Evolutionary conservation across 1,140 invertebrate species (phyloP).

Genomic region (Ganaspis sp.): DNA sequence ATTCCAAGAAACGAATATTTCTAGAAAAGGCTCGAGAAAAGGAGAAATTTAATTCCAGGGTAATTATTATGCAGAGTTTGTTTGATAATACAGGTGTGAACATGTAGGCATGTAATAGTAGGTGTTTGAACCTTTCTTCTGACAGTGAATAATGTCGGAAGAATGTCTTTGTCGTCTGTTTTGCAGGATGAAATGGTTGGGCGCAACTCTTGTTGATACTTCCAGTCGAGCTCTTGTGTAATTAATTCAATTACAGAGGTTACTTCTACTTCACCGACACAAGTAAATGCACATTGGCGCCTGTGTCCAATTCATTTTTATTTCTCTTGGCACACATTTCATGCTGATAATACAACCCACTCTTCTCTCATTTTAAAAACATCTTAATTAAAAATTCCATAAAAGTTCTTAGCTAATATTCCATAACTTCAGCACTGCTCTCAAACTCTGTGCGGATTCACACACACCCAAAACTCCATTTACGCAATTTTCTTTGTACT

Average conservation of each 20-base stretch:
- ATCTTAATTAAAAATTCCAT: background rate
- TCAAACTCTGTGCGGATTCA: too few relatives aligned
- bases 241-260: conserved; percentile 14
- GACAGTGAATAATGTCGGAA: conserved; percentile 49
- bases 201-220: conserved; percentile 19
- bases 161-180: conserved; percentile 52
- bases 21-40: background rate
- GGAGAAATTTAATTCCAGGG: background rate
- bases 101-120: conserved; percentile 6
- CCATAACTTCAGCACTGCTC: too few relatives aligned
- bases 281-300: conserved; percentile 4
- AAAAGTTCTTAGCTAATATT: too few relatives aligned
- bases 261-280: background rate
- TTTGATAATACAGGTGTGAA: conserved; percentile 10
- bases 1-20: background rate
- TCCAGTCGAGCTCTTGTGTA: conserved; percentile 12
- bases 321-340: background rate
- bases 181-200: conserved; percentile 38
- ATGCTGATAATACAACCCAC: background rate
- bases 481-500: too few relatives aligned
- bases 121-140: conserved; percentile 46
- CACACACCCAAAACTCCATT: too few relatives aligned
- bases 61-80: background rate
- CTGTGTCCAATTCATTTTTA: background rate
- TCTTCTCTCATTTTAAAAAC: background rate